Evolutionary conservation across 35 echinoderm and acorn worm species (phyloP).

Genomic region (Patiria miniata): DNA sequence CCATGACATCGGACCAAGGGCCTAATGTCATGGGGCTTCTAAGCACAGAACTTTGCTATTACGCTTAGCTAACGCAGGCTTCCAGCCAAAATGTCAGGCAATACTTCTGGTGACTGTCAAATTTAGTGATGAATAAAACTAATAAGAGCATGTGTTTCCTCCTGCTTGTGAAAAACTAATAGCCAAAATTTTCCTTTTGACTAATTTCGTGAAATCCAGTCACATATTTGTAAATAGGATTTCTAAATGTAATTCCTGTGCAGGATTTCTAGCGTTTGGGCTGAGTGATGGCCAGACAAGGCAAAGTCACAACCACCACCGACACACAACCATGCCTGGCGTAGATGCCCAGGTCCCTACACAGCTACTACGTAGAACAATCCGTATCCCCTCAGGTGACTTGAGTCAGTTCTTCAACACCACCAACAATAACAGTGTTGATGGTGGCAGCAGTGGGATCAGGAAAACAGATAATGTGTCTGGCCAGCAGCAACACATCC

Average conservation of each 20-base stretch:
- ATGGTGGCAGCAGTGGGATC: constrained; percentile 36
- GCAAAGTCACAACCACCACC: constrained; percentile 25
- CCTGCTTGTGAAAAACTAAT: no score
- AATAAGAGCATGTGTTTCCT: no score
- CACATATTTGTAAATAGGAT: no score
- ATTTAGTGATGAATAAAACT: no score
- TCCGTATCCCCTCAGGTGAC: constrained; percentile 71
- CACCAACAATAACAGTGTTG: constrained; percentile 70
- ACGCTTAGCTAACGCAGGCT: no score
- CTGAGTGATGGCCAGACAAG: constrained; percentile 32
- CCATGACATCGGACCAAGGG: no score
- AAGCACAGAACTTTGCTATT: no score
- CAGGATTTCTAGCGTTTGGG: constrained; percentile 57
- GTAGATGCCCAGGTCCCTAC: constrained; percentile 59
- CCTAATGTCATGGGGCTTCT: no score
- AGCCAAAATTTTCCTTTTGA: no score
- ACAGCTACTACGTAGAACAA: constrained; percentile 74
- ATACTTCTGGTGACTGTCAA: no score
- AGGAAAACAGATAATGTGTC: constrained; percentile 12
- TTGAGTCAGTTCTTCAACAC: constrained; percentile 61
- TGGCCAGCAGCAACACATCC: constrained; percentile 36
- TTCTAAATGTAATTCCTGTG: not conserved
- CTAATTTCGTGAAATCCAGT: no score
- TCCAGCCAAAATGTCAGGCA: no score
- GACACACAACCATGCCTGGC: constrained; percentile 39